Conservation (phyloP, 2,888 invertebrate genomes). For the Dryobotodes eremita region DNA sequence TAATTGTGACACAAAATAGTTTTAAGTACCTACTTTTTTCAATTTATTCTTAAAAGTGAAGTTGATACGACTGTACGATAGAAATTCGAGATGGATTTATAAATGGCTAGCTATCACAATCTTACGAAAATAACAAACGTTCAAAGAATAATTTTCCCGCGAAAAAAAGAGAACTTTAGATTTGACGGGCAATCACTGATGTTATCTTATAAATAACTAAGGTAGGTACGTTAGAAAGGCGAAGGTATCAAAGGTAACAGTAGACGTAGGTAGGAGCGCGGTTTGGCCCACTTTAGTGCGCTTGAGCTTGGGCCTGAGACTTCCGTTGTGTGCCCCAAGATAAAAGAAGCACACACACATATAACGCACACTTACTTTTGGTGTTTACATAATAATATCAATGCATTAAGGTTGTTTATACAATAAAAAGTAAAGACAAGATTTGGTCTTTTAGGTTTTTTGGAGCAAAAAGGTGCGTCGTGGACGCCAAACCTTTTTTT, state of each 20-base stretch:
- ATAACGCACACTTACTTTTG: conserved; percentile 27
- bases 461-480: conserved; percentile 17
- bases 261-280: conserved; percentile 75
- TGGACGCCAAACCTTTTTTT: neutral
- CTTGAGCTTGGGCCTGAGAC: conserved; percentile 72
- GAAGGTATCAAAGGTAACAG: conserved; percentile 83
- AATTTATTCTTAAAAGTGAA: neutral
- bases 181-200: conserved; percentile 66
- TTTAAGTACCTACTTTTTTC: neutral
- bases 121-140: conserved; percentile 25
- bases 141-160: conserved; percentile 28
- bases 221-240: conserved; percentile 79
- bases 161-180: conserved; percentile 41
- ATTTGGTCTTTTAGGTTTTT: conserved; percentile 21
- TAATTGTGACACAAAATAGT: neutral
- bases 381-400: conserved; percentile 47
- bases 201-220: conserved; percentile 68
- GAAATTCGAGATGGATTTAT: conserved; percentile 25
- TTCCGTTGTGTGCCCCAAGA: conserved; percentile 74
- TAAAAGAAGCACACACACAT: conserved; percentile 55
- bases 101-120: conserved; percentile 18
- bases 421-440: conserved; percentile 27
- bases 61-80: neutral
- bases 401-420: conserved; percentile 32
- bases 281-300: conserved; percentile 80